Evolutionary conservation across 2,888 invertebrate genomes (phyloP).

Genomic region (Fabriciana adippe): DNA sequence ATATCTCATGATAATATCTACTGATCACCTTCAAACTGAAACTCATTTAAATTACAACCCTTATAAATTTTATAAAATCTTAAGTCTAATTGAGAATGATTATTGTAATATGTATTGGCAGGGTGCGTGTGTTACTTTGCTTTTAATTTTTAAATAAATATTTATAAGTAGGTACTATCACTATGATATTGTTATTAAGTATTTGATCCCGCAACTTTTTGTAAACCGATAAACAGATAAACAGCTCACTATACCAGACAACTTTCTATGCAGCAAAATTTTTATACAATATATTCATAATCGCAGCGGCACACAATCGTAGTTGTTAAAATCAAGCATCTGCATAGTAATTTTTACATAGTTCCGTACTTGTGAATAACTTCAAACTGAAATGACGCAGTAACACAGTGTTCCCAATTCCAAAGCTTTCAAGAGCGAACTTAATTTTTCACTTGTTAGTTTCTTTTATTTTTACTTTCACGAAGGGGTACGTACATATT

Average conservation of each 20-base stretch:
- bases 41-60: too few relatives aligned
- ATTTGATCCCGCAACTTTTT: too few relatives aligned
- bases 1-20: too few relatives aligned
- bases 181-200: too few relatives aligned
- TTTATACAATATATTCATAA: conserved; percentile 12
- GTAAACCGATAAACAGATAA: too few relatives aligned
- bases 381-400: conserved; percentile 34
- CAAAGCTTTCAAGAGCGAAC: conserved; percentile 27
- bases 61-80: too few relatives aligned
- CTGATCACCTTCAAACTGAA: too few relatives aligned
- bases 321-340: conserved; percentile 33
- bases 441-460: conserved; percentile 35
- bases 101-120: too few relatives aligned
- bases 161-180: too few relatives aligned
- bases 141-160: too few relatives aligned
- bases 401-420: conserved; percentile 29
- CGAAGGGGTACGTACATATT: conserved; percentile 8
- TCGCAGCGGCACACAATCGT: conserved; percentile 14
- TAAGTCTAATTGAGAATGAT: too few relatives aligned
- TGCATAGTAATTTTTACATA: conserved; percentile 32
- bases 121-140: too few relatives aligned
- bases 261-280: conserved; percentile 2
- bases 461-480: conserved; percentile 26
- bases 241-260: background rate
- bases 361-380: conserved; percentile 33